Conservation (phyloP, 1,140 invertebrate species). For the Chironomus tepperi region DNA sequence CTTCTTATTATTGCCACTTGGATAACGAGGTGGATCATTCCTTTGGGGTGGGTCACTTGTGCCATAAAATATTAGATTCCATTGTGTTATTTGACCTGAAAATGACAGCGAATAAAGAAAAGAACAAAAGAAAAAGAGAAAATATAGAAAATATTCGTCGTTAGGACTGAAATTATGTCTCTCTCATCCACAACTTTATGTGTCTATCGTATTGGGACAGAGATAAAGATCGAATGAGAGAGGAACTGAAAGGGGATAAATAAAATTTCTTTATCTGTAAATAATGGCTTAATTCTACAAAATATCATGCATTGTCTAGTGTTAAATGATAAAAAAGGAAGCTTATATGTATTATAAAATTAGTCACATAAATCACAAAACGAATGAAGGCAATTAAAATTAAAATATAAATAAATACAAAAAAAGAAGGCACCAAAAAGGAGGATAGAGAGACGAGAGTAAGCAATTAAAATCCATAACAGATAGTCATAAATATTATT, state of each 20-base stretch:
- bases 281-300: slow-evolving; percentile 18
- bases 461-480: slow-evolving; percentile 19
- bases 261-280: background rate
- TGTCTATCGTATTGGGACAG: slow-evolving; percentile 27
- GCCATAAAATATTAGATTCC: slow-evolving; percentile 69
- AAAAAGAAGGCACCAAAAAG: background rate
- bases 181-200: background rate
- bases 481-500: slow-evolving; percentile 12
- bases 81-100: slow-evolving; percentile 49
- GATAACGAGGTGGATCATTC: slow-evolving; percentile 36
- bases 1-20: slow-evolving; percentile 11
- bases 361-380: slow-evolving; percentile 3
- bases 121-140: slow-evolving; percentile 25
- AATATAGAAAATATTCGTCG: slow-evolving; percentile 25
- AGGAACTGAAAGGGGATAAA: slow-evolving; percentile 25
- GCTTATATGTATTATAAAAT: background rate
- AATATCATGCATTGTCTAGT: background rate
- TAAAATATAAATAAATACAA: background rate
- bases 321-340: background rate
- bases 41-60: slow-evolving; percentile 54
- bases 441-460: background rate
- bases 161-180: background rate
- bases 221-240: background rate
- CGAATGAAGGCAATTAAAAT: background rate
- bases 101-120: slow-evolving; percentile 26